Conservation (phyloP, 2,797 vertebrate genomes). For the Platalea minor region DNA sequence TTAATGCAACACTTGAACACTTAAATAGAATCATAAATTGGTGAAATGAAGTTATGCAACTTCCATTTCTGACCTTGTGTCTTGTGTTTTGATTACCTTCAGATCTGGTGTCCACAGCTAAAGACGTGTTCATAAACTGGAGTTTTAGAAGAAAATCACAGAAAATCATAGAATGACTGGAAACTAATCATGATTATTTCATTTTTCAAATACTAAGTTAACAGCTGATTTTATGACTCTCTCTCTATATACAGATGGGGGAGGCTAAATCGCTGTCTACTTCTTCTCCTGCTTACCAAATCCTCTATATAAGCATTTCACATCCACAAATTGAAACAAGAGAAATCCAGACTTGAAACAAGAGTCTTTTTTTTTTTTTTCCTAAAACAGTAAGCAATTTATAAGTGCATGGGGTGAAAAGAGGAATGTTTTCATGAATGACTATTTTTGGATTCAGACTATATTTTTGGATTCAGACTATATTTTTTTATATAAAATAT, state of each 20-base stretch:
- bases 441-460: background rate
- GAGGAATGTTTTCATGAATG: fast-evolving
- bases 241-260: background rate
- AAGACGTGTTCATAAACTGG: background rate
- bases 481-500: background rate
- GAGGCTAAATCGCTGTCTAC: background rate
- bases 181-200: background rate
- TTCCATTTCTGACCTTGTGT: background rate
- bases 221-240: background rate
- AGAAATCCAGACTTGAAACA: background rate
- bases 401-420: background rate
- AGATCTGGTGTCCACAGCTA: background rate
- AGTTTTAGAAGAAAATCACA: background rate
- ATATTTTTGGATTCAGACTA: background rate
- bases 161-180: background rate
- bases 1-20: background rate
- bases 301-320: background rate
- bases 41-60: background rate
- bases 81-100: background rate
- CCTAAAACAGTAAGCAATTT: background rate
- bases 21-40: background rate
- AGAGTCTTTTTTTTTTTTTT: background rate
- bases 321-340: background rate
- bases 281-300: background rate
- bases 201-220: background rate